Conservation (phyloP, 2,113 vertebrate species). For the Apeltes quadracus region DNA sequence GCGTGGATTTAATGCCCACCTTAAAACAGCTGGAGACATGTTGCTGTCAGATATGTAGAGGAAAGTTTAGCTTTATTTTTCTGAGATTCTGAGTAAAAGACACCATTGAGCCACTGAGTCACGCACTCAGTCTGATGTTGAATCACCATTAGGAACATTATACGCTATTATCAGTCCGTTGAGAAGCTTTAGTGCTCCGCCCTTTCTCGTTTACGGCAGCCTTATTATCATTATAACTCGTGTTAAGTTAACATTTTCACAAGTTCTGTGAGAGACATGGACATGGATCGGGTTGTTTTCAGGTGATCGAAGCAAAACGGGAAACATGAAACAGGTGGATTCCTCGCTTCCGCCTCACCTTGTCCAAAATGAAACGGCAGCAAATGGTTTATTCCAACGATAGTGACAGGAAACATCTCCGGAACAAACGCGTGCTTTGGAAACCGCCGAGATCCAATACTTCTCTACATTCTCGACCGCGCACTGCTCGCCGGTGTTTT, state of each 20-base stretch:
- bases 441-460: neutral
- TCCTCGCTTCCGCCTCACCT: slow-evolving; percentile 79
- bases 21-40: slow-evolving; percentile 25
- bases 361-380: slow-evolving; percentile 46
- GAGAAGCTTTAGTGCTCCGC: neutral
- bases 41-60: slow-evolving; percentile 1
- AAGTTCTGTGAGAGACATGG: slow-evolving; percentile 8
- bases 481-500: slow-evolving; percentile 39
- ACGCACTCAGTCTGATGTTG: slow-evolving; percentile 61
- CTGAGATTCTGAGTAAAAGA: slow-evolving; percentile 28
- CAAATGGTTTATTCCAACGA: neutral
- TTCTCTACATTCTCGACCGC: slow-evolving; percentile 20
- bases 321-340: slow-evolving; percentile 51
- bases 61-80: slow-evolving; percentile 1
- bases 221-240: neutral
- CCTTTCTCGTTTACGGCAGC: too few species aligned
- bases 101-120: slow-evolving; percentile 54
- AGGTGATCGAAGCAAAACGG: slow-evolving; percentile 43
- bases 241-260: neutral
- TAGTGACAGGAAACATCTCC: slow-evolving; percentile 1
- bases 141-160: slow-evolving; percentile 56
- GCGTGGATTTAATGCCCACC: slow-evolving; percentile 12
- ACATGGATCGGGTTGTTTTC: slow-evolving; percentile 30
- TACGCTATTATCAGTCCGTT: slow-evolving; percentile 5
- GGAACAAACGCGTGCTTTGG: too few species aligned